Conservation (phyloP, 2,797 vertebrate genomes). For the Lagorchestes hirsutus region DNA sequence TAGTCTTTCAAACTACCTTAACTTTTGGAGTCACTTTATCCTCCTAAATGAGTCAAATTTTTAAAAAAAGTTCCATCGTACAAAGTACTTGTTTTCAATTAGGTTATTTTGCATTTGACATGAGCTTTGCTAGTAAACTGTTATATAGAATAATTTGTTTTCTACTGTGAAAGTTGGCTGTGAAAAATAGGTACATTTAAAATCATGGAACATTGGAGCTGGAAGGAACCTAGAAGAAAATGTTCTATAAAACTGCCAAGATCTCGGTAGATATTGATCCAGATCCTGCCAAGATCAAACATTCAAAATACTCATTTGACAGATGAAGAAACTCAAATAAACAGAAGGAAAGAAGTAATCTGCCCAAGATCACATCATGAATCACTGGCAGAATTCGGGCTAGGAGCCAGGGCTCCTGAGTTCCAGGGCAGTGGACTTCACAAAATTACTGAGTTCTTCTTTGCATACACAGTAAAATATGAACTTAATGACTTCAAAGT, state of each 20-base stretch:
- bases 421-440: neutral
- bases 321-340: neutral
- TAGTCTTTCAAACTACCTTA: slow-evolving; percentile 34
- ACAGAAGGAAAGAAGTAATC: neutral
- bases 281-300: neutral
- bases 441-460: neutral
- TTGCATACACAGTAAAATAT: neutral
- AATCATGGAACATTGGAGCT: neutral
- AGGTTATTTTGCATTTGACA: slow-evolving; percentile 32
- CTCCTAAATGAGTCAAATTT: slow-evolving; percentile 49
- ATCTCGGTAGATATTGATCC: neutral
- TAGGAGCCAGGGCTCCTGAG: neutral
- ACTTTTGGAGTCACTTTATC: slow-evolving; percentile 52
- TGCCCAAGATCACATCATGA: neutral
- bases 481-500: neutral
- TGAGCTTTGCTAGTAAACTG: neutral
- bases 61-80: neutral
- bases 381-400: neutral
- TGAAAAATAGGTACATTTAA: slow-evolving; percentile 12
- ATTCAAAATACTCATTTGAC: neutral
- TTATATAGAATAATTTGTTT: neutral
- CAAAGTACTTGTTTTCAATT: neutral
- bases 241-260: neutral
- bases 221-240: slow-evolving; percentile 8
- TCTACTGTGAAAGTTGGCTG: slow-evolving; percentile 21